Evolutionary conservation across 1,140 invertebrate genomes (phyloP).

Genomic region (Saccostrea cuccullata): DNA sequence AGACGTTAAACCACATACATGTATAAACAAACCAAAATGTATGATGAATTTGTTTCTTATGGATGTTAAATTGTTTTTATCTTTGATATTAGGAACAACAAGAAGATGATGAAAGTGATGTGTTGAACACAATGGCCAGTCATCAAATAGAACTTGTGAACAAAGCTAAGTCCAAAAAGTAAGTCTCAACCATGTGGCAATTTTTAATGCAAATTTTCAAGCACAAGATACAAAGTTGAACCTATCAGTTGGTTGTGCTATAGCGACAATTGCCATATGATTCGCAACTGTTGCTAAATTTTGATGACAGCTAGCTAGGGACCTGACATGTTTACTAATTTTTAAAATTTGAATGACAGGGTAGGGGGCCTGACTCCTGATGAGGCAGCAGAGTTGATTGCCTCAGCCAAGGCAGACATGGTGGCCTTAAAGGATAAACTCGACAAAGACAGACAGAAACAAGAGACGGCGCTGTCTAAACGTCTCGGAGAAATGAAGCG

Average conservation of each 20-base stretch:
- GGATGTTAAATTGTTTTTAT: not conserved
- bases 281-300: not conserved
- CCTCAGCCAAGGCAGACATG: constrained; percentile 67
- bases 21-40: no score
- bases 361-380: constrained; percentile 55
- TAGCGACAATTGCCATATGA: not conserved
- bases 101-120: constrained; percentile 70
- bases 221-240: no score
- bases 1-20: no score
- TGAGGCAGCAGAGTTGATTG: constrained; percentile 65
- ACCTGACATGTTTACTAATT: no score
- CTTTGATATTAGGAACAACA: constrained; percentile 63
- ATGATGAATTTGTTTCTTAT: not conserved
- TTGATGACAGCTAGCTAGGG: no score
- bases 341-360: constrained; percentile 43
- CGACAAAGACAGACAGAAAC: constrained; percentile 67
- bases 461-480: constrained; percentile 71
- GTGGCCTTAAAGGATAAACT: constrained; percentile 68
- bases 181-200: constrained; percentile 41
- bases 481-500: constrained; percentile 67
- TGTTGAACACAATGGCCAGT: constrained; percentile 73
- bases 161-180: constrained; percentile 69
- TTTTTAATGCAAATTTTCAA: no score
- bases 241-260: not conserved
- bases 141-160: constrained; percentile 69